phyloP scores from a whole-genome alignment of 2,113 vertebrate genomes.

The Sphaerodactylus townsendi region DNA sequence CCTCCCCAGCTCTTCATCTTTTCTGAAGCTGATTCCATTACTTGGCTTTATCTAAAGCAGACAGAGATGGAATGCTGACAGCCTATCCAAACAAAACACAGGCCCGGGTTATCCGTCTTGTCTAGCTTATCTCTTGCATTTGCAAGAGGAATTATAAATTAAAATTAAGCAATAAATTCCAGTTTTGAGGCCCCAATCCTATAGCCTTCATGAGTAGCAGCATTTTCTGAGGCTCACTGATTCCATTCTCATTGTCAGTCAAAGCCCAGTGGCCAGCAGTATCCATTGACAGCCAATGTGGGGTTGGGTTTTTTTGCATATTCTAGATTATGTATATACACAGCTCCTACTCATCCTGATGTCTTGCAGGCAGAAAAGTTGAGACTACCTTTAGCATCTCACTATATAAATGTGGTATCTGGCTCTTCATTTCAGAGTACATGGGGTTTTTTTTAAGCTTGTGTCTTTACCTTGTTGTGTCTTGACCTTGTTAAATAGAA shows the following conservation, averaged over 20 bases:
- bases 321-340: background rate
- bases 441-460: constrained; percentile 29
- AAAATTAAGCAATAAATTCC: background rate
- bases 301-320: too few species aligned
- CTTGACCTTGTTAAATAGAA: background rate
- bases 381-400: background rate
- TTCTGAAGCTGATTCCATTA: background rate
- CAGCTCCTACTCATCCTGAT: background rate
- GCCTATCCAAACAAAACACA: background rate
- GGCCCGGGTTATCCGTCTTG: background rate
- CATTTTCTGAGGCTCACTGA: fast-evolving
- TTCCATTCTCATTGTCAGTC: background rate
- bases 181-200: background rate
- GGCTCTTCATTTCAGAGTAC: background rate
- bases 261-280: background rate
- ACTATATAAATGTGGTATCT: background rate
- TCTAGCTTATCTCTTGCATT: background rate
- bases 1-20: background rate
- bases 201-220: background rate
- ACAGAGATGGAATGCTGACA: background rate
- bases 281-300: background rate
- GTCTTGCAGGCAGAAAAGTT: background rate
- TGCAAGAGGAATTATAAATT: constrained; percentile 1
- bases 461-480: background rate
- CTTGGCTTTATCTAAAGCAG: background rate